Conservation (phyloP, 2,113 vertebrate species). For the Charadrius vociferus region DNA sequence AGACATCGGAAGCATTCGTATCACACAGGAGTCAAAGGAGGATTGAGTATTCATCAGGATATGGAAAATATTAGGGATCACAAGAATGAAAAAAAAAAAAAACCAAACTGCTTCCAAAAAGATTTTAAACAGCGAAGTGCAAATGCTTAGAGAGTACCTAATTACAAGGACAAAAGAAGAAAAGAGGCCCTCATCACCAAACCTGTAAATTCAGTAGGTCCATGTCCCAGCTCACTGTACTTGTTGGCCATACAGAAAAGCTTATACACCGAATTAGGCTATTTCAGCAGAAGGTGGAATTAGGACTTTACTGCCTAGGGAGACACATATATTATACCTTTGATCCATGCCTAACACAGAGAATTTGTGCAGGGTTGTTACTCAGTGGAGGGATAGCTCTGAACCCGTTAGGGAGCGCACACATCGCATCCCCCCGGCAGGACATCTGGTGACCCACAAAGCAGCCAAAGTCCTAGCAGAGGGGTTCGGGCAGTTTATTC, state of each 20-base stretch:
- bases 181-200: not conserved
- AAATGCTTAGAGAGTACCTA: not conserved
- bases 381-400: not conserved
- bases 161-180: not conserved
- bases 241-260: not conserved
- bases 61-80: not conserved
- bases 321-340: not conserved
- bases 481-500: not conserved
- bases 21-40: not conserved
- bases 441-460: not conserved
- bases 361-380: not conserved
- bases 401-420: accelerated
- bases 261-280: not conserved
- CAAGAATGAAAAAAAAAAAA: not conserved
- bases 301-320: not conserved
- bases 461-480: not conserved
- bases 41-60: not conserved
- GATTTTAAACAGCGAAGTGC: not conserved
- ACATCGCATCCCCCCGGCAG: not conserved
- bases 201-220: not conserved
- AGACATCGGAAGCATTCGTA: not conserved
- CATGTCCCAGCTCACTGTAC: not conserved
- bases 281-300: not conserved
- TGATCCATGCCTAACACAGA: not conserved
- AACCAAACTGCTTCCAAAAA: not conserved